Evolutionary conservation across 2,113 vertebrate species (phyloP).

Genomic region (Melozone crissalis): DNA sequence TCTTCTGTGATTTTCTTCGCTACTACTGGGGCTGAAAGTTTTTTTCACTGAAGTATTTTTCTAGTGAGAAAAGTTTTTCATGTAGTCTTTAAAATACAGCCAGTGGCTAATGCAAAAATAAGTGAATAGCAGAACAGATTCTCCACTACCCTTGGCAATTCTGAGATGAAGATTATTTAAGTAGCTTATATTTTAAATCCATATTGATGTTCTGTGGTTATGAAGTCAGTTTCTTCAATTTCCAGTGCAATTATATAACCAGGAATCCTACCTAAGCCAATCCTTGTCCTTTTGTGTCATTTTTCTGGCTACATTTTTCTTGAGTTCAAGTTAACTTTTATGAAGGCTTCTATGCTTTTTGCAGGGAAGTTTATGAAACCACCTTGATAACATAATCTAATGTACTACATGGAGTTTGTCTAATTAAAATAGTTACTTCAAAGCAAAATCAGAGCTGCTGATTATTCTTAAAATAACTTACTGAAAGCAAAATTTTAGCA

Average conservation of each 20-base stretch:
- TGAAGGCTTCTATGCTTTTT: neutral
- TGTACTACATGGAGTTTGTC: neutral
- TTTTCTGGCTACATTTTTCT: neutral
- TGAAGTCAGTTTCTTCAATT: neutral
- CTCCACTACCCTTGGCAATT: neutral
- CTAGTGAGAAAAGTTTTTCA: neutral
- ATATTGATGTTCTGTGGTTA: neutral
- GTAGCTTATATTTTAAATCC: conserved; percentile 29
- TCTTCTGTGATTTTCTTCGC: neutral
- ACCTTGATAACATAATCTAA: neutral
- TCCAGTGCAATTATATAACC: neutral
- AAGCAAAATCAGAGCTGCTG: neutral
- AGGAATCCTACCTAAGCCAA: neutral
- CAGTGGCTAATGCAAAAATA: neutral
- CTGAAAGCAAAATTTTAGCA: neutral
- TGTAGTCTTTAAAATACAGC: neutral
- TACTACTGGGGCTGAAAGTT: neutral
- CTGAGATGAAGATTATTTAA: neutral
- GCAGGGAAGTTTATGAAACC: neutral
- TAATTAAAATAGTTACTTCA: neutral
- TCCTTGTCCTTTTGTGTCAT: neutral
- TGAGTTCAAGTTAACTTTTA: neutral
- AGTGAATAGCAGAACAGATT: neutral
- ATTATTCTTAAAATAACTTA: neutral
- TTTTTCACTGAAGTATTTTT: neutral